Conservation (phyloP, 2,888 invertebrate species). For the Diadegma fenestrale region DNA sequence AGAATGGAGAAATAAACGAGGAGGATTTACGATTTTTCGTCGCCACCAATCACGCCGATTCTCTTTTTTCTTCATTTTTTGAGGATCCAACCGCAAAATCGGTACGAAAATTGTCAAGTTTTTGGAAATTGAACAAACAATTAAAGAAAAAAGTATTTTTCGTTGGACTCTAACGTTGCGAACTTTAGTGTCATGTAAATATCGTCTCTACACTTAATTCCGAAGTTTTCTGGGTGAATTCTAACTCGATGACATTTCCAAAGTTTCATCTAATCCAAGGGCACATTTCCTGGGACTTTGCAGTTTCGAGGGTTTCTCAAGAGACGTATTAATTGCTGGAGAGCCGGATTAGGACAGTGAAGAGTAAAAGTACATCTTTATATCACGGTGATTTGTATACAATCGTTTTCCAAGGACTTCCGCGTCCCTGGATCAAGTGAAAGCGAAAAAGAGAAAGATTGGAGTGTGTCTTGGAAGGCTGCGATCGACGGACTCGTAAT, state of each 20-base stretch:
- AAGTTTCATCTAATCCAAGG: background rate
- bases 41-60: no score
- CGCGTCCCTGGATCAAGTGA: conserved; percentile 39
- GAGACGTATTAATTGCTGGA: background rate
- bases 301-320: background rate
- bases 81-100: no score
- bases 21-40: conserved; percentile 3
- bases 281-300: background rate
- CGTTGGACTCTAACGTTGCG: no score
- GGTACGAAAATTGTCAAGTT: no score
- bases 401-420: conserved; percentile 28
- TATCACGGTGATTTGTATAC: conserved; percentile 33
- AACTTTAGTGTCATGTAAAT: no score
- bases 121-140: no score
- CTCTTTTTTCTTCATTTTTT: no score
- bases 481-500: conserved; percentile 55
- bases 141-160: no score
- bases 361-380: background rate
- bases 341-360: background rate
- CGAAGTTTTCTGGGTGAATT: background rate
- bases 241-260: background rate
- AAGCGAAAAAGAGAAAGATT: conserved; percentile 45
- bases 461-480: background rate
- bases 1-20: conserved; percentile 22
- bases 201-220: background rate